Evolutionary conservation across 2,888 invertebrate species (phyloP).

Genomic region (Polydrusus tereticollis): DNA sequence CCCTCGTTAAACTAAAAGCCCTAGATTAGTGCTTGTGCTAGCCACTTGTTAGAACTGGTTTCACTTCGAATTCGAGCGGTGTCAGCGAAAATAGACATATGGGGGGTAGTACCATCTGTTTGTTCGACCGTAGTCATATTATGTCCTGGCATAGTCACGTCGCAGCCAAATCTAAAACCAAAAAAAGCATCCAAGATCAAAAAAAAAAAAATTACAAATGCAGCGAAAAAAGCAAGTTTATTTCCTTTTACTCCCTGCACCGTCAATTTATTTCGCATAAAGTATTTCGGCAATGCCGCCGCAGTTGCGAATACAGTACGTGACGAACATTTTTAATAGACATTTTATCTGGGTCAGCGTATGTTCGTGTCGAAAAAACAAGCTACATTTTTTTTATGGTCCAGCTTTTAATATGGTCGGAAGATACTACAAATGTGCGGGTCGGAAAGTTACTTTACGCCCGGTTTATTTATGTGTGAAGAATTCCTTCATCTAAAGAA

Average conservation of each 20-base stretch:
- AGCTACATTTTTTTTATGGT: neutral
- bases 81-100: no score
- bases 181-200: no score
- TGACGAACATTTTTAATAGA: neutral
- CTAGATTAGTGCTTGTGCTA: no score
- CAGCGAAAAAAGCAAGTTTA: neutral
- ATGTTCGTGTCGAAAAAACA: neutral
- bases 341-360: constrained; percentile 5
- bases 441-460: neutral
- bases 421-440: neutral
- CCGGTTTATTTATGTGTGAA: neutral
- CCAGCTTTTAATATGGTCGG: neutral
- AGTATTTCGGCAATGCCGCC: constrained; percentile 1
- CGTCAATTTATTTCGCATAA: neutral
- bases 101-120: no score
- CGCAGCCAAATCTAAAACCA: no score
- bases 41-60: no score
- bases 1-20: no score
- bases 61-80: no score
- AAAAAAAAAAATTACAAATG: no score
- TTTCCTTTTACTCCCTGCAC: neutral
- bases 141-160: no score
- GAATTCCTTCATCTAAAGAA: no score
- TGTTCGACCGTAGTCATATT: no score
- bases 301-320: constrained; percentile 6